Base-by-base conservation (phyloP, 2,113 vertebrate species). In the Ondatra zibethicus region DNA sequence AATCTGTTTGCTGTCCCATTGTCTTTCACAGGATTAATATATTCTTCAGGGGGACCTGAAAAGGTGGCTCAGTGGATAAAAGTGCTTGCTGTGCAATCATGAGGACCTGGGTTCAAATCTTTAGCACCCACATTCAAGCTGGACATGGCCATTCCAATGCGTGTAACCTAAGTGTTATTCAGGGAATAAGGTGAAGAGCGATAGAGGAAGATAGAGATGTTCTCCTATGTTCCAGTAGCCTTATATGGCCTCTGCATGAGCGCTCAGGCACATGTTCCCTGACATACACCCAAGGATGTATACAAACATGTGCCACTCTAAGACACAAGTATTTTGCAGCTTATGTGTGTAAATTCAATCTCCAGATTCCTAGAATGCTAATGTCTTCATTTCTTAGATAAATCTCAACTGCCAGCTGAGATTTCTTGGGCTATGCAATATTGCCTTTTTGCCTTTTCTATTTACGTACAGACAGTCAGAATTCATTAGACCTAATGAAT, bases 401-500 rank as follows among this genome's bases (percentile, higher is more conserved):
- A 27, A 94, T 65, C 39, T 91, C 82, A 80, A 68, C 19, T 33
- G 29, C 75, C 47, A 92, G 42, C 50, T 80, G 77, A 89, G 36
- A 85, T 29, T 88, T 82, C 85, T 39, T 70, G 65, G 47, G 52
- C 33, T 90, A 92, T 95, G 73, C 19, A 77, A 1, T 92, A 36
- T 52, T 92, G 31, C 7, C 52, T 88, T 96, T 50, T 50, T 93
- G n/a, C 12, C 61, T 96, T 97, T 61, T 85, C 39, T 36, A 10
- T 81, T 88, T 92, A 42, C 86, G 65, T 75, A 85, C 50, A 42
- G 5, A 7, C 82, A 89, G 25, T 78, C 58, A 88, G 80, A 95
- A 87, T 87, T 94, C 61, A 84, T 91, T 55, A 92, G 94, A 96
- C 33, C 25, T 80, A 95, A n/a, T 75, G 77, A 96, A 66, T 84